Base-by-base conservation (phyloP, 2,888 invertebrate genomes). In the Torymus auratus region DNA sequence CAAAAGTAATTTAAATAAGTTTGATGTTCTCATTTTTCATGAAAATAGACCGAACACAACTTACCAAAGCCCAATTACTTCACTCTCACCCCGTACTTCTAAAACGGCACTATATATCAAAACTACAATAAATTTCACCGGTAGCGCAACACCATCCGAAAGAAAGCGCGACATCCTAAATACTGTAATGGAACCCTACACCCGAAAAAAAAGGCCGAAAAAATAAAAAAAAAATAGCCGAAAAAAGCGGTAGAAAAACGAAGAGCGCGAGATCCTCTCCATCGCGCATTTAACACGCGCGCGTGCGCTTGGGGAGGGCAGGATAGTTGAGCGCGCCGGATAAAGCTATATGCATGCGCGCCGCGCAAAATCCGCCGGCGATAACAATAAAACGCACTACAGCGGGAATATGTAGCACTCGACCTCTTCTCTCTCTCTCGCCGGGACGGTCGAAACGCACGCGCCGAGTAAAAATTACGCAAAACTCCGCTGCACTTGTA, bases 341-440 rank as follows among this genome's bases (percentile, higher is more conserved):
- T 78, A 73, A 73, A 68, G 78, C 64, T 68, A 68, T 60, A 17
- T 55, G 3, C 28, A 0, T 2, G 28, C 28, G 28, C 28, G 28
- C n/a, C 28, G 28, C 3, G 80, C 58, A 64, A 74, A 80, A 72
- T 78, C 78, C 78, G 73, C 23, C 73, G 53, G 80, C 80, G 80
- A 80, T 80, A 80, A 80, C 80, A 80, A 69, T 80, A 80, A 80
- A 80, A 80, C 70, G 80, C 80, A 80, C 80, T 80, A 74, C 70
- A 74, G 68, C 62, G 28, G 58, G 79, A 73, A 69, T 73, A 62
- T 74, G 69, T 68, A 73, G 73, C 79, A 79, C 79, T 79, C 74
- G 79, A 80, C 74, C 80, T 80, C 69, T 65, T 80, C 80, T 75
- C 80, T 80, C 80, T 4, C 28, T 28, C 3, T 3, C 28, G 3